Conservation (phyloP, 2,113 vertebrate species). For the Carlito syrichta region DNA sequence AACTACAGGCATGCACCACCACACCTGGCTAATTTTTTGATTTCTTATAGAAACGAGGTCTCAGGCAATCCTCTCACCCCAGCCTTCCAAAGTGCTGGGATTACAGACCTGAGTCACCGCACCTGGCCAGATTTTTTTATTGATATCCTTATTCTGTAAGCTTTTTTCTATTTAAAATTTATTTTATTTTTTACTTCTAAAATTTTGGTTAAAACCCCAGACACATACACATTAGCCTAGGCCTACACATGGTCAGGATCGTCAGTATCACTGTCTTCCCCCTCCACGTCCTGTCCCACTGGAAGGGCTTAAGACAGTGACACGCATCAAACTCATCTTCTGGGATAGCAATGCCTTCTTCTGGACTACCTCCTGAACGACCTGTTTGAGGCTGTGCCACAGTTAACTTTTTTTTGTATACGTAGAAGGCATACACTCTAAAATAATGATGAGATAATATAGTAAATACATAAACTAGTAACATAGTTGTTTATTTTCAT, state of each 20-base stretch:
- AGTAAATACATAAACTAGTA: not conserved
- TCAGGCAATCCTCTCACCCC: too few relatives aligned
- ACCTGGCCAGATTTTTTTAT: too few relatives aligned
- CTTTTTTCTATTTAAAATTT: not conserved
- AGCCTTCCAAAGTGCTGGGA: too few relatives aligned
- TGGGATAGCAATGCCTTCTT: not conserved
- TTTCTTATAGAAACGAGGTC: too few relatives aligned
- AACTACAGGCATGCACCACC: too few relatives aligned
- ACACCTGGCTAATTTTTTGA: too few relatives aligned
- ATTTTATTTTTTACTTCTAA: not conserved
- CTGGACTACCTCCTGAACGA: not conserved
- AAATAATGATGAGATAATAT: not conserved
- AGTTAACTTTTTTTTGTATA: not conserved
- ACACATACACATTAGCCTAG: not conserved
- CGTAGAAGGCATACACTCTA: not conserved
- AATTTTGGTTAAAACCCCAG: not conserved
- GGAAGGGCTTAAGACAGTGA: not conserved
- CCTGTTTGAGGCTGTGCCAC: not conserved
- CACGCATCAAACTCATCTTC: not conserved
- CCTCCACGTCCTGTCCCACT: not conserved
- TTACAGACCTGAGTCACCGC: too few relatives aligned
- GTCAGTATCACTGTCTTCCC: not conserved
- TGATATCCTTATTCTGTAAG: not conserved
- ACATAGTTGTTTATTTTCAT: not conserved
- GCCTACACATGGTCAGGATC: not conserved